Conservation (phyloP, 2,888 invertebrate species). For the Falcaria lacertinaria region DNA sequence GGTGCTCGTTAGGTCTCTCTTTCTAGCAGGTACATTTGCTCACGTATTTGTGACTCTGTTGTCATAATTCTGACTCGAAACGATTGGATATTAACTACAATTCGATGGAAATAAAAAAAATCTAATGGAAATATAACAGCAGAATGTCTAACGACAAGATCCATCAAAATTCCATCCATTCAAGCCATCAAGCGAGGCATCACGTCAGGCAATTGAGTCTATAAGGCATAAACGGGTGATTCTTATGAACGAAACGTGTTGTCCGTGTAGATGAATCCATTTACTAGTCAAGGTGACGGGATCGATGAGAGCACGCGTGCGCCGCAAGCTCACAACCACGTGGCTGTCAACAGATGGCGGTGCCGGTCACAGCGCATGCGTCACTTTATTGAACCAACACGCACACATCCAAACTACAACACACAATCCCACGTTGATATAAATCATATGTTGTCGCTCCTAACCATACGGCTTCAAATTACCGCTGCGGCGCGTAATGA, state of each 20-base stretch:
- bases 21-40: too few species aligned
- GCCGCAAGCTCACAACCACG: constrained; percentile 43
- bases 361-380: constrained; percentile 61
- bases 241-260: constrained; percentile 38
- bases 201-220: constrained; percentile 21
- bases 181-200: constrained; percentile 6
- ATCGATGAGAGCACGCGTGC: constrained; percentile 67
- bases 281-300: constrained; percentile 68
- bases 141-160: too few species aligned
- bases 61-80: too few species aligned
- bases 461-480: constrained; percentile 72
- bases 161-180: not conserved
- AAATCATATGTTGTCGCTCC: constrained; percentile 70
- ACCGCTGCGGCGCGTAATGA: constrained; percentile 64
- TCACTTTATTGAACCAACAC: constrained; percentile 64
- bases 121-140: too few species aligned
- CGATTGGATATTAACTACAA: too few species aligned
- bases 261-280: constrained; percentile 67
- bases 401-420: constrained; percentile 20
- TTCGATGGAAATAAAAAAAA: too few species aligned
- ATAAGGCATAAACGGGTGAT: constrained; percentile 31
- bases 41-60: too few species aligned
- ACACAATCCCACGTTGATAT: constrained; percentile 43
- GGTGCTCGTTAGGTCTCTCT: too few species aligned
- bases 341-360: constrained; percentile 74